Base-by-base conservation (phyloP, 2,888 invertebrate genomes). In the Temnothorax unifasciatus region DNA sequence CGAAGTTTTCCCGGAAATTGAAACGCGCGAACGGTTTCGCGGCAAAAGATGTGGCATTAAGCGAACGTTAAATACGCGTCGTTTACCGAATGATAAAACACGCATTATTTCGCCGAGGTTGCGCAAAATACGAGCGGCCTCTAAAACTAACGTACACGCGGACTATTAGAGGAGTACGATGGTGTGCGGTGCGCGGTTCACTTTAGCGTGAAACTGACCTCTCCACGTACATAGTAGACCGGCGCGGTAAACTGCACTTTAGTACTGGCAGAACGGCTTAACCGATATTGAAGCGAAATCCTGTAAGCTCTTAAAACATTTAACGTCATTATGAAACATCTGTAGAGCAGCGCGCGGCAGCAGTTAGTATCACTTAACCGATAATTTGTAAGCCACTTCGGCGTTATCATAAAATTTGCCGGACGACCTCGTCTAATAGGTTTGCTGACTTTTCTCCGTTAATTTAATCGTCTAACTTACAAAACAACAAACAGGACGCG, bases 211-310 rank as follows among this genome's bases (percentile, higher is more conserved):
- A 90, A 90, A 90, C 89, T 90, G 90, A 90, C 89, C 91, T 88
- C 86, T 85, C 89, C 88, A 84, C 88, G 85, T 59, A 59, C 87
- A 79, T 69, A 84, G 74, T 83, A 83, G 87, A 84, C 83, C 74
- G 87, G 85, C 82, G 89, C 69, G 91, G 90, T 90, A 90, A 90
- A 90, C 91, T 90, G 91, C 91, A 90, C 90, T 90, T 90, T 90
- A 90, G 86, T 85, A 87, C 85, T 83, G 79, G 86, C 79, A 83
- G 85, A 68, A 77, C 86, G 85, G 86, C 86, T 90, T 91, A 91
- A 90, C 77, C 88, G 91, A 88, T 90, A 90, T 89, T 85, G 87
- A 90, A 91, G 90, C 90, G 88, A 87, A 89, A 86, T 86, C 87
- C 84, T 84, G 86, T 86, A 83, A 84, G 87, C 85, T 88, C 88